Evolutionary conservation across 2,888 invertebrate genomes (phyloP), one percentile per base, ranked within the genome.

Genomic region (Odontomyia ornata): DNA sequence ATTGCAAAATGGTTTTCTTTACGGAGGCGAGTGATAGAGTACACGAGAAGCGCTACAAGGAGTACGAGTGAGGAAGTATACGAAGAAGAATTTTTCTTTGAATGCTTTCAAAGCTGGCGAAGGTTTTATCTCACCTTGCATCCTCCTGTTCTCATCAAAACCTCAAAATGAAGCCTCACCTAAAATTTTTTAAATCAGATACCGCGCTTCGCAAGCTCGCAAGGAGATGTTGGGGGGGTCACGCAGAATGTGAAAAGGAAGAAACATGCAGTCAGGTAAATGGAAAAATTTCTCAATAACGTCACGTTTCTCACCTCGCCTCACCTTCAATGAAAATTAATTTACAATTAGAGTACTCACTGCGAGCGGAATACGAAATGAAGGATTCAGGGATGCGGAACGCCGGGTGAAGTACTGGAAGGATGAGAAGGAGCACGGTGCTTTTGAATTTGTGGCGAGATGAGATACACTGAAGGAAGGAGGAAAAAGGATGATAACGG

Each of bases 261-360:
- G 30, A 46, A 47, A n/a, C 43, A 36, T 67, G 43, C 23, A 67
- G 27, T 7, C 23, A 3, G n/a, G 30, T 23, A 30, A 60, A 23
- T 18, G 25, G 23, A 57, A 73, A 60, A 56, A 57, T 72, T 28
- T 56, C 21, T 27, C 43, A 43, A 36, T 57, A 56, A 36, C 30
- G 60, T 73, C 73, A 73, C 73, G 73, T 73, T 57, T 73, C 27
- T 43, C 73, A 73, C 52, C 52, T 57, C 23, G 57, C 52, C 73
- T 73, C 69, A 69, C 69, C 69, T 69, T 69, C 73, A 57, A 73
- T 73, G 73, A 60, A 73, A 73, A 73, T 73, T 73, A 73, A 73
- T 73, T 73, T 73, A n/a, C 73, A 73, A 73, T 73, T 73, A 73
- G 43, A 57, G 30, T 36, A 43, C 43, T 73, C 36, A 60, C 43